Evolutionary conservation across 2,113 vertebrate species (phyloP).

Genomic region (Poeciliopsis turrubarensis): DNA sequence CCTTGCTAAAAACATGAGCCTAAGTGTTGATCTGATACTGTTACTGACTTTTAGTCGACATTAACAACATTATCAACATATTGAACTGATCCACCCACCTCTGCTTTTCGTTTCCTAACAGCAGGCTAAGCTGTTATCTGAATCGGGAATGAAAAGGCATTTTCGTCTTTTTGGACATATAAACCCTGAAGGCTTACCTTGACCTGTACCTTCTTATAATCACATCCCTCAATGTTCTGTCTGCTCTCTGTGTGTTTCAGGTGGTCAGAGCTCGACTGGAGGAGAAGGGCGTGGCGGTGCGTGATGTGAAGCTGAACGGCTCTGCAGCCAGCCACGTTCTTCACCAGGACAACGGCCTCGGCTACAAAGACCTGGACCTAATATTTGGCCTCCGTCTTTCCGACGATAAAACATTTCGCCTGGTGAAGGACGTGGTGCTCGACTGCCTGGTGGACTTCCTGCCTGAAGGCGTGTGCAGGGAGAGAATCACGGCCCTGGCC

Average conservation of each 20-base stretch:
- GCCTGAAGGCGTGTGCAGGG: slow-evolving; percentile 88
- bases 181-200: slow-evolving; percentile 9
- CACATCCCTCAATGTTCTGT: slow-evolving; percentile 23
- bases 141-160: neutral
- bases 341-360: slow-evolving; percentile 92
- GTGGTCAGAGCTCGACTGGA: slow-evolving; percentile 90
- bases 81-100: too few relatives aligned
- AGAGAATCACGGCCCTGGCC: slow-evolving; percentile 92
- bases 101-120: too few relatives aligned
- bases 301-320: slow-evolving; percentile 87
- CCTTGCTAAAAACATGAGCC: too few relatives aligned
- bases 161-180: slow-evolving; percentile 4
- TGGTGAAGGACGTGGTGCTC: slow-evolving; percentile 93
- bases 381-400: slow-evolving; percentile 91
- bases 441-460: slow-evolving; percentile 96
- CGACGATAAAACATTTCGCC: slow-evolving; percentile 88
- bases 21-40: too few relatives aligned
- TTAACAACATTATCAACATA: too few relatives aligned
- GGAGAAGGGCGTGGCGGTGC: slow-evolving; percentile 83
- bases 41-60: too few relatives aligned
- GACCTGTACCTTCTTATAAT: slow-evolving; percentile 4
- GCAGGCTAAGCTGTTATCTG: too few relatives aligned
- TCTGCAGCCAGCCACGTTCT: slow-evolving; percentile 94
- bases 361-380: slow-evolving; percentile 96
- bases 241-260: slow-evolving; percentile 64